A percentile compares a stretch with the other conserved stretches of the same genome.
Conservation (phyloP, 1,140 invertebrate genomes). For the Steinernema khuongi region DNA sequence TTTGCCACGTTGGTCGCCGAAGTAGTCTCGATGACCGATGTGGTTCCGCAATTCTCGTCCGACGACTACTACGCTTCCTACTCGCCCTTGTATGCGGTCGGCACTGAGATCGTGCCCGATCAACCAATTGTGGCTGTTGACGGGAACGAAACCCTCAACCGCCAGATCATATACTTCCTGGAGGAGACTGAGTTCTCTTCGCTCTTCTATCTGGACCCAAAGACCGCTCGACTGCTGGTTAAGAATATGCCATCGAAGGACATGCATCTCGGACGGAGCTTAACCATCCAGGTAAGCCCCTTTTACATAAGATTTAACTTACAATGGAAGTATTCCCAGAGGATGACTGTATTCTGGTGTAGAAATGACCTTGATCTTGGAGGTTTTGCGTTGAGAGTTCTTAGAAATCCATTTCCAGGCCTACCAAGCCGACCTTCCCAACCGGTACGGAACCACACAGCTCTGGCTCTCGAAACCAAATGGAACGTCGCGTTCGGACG, state of each 20-base stretch:
- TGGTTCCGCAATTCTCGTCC: not conserved
- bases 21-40: not conserved
- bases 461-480: not conserved
- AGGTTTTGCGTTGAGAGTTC: too few relatives aligned
- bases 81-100: not conserved
- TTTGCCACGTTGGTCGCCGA: constrained; percentile 19
- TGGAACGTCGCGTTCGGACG: not conserved
- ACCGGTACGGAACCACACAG: not conserved
- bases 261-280: not conserved
- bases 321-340: too few relatives aligned
- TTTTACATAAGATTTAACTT: not conserved
- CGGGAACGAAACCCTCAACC: not conserved
- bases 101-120: not conserved
- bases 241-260: not conserved
- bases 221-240: not conserved
- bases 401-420: too few relatives aligned
- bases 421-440: not conserved
- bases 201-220: not conserved
- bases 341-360: too few relatives aligned
- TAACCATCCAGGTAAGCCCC: not conserved
- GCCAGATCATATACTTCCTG: not conserved
- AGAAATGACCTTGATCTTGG: too few relatives aligned
- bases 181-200: not conserved
- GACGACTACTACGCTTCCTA: not conserved
- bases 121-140: not conserved